Percentiles rank a stretch among this genome's conserved stretches.
Conservation (phyloP, 2,113 vertebrate species). For the Lophius piscatorius region DNA sequence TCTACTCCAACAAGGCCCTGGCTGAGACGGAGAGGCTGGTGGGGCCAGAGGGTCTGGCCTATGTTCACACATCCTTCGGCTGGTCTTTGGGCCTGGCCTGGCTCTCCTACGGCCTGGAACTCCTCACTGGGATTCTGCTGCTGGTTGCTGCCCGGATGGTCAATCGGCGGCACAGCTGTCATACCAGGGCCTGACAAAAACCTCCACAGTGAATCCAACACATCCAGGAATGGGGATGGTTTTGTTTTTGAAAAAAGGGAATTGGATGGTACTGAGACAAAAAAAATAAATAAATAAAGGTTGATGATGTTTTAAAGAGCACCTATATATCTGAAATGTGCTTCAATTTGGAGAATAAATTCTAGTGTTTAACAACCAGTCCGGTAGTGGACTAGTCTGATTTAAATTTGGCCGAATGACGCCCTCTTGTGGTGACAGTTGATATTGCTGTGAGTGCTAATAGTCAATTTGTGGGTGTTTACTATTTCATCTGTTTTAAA, state of each 20-base stretch:
- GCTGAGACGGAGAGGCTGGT: slow-evolving; percentile 58
- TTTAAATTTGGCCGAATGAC: neutral
- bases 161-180: slow-evolving; percentile 28
- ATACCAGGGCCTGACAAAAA: slow-evolving; percentile 23
- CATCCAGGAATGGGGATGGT: too few relatives aligned
- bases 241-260: too few relatives aligned
- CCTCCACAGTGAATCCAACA: neutral
- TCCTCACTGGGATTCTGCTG: slow-evolving; percentile 57
- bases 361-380: neutral
- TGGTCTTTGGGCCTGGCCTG: slow-evolving; percentile 80
- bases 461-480: neutral
- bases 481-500: too few relatives aligned
- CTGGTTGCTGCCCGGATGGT: slow-evolving; percentile 45
- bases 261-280: neutral
- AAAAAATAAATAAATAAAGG: too few relatives aligned
- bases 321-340: neutral
- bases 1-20: slow-evolving; percentile 77
- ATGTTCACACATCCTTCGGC: slow-evolving; percentile 70
- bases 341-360: neutral
- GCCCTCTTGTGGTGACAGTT: slow-evolving; percentile 40
- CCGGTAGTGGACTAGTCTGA: neutral
- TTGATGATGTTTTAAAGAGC: too few relatives aligned
- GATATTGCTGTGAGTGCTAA: too few relatives aligned
- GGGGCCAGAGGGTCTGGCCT: slow-evolving; percentile 46
- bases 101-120: slow-evolving; percentile 78